Conservation (phyloP, 2,113 vertebrate genomes). For the Fulmarus glacialis region DNA sequence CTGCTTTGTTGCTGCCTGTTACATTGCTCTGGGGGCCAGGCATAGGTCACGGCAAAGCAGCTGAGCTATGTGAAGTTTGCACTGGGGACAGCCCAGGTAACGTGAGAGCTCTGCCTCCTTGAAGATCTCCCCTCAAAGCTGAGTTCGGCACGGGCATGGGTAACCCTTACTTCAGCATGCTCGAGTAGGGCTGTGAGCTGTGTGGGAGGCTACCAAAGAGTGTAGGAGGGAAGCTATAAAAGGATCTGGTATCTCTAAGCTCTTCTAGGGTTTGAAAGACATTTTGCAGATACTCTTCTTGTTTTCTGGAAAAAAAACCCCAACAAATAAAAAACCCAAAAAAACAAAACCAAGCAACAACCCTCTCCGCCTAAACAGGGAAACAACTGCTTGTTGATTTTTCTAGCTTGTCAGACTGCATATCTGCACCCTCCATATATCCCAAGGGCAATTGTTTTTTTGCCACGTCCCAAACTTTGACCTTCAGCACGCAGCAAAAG, state of each 20-base stretch:
- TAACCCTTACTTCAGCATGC: neutral
- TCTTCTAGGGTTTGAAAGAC: neutral
- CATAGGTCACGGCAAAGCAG: neutral
- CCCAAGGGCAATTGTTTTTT: neutral
- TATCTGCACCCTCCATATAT: neutral
- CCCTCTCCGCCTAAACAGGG: neutral
- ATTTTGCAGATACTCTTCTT: neutral
- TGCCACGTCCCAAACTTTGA: neutral
- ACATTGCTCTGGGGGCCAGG: fast-evolving
- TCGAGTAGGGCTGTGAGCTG: neutral
- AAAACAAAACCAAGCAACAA: neutral
- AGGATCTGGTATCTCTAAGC: neutral
- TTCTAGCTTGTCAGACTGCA: neutral
- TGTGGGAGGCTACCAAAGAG: neutral
- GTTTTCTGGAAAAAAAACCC: neutral
- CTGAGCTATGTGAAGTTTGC: neutral
- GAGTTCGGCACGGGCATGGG: neutral
- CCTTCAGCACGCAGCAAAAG: neutral
- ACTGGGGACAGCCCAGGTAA: neutral
- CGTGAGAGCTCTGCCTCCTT: neutral
- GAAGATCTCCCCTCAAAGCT: neutral
- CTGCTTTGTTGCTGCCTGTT: neutral
- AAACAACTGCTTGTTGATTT: neutral
- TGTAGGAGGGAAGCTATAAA: neutral
- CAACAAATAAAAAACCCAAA: neutral